These are phyloP conservation scores for Tachystola acroxantha DNA, from an alignment of 2,888 invertebrate species.

Conservation along the genomic window DNA sequence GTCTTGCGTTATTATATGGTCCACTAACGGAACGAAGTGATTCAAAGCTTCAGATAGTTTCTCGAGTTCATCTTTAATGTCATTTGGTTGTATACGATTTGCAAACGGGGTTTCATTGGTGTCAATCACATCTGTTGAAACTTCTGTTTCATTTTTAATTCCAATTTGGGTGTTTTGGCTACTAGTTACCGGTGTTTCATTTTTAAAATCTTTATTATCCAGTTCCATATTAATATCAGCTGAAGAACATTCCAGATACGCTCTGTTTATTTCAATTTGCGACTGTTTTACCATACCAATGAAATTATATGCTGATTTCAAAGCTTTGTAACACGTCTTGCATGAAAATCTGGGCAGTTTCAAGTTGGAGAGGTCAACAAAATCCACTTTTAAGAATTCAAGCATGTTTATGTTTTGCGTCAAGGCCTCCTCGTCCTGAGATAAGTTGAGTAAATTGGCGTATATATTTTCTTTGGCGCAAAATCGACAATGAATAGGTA, in stretches of 20 bases:
- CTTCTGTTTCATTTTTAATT: too few relatives aligned
- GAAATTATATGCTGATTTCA: neutral
- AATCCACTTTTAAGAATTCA: neutral
- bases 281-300: neutral
- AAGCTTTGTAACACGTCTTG: neutral
- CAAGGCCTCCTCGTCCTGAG: neutral
- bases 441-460: neutral
- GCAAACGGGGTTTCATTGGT: too few relatives aligned
- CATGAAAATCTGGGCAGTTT: neutral
- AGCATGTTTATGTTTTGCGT: neutral
- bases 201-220: too few relatives aligned
- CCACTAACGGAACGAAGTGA: too few relatives aligned
- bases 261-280: neutral
- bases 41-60: too few relatives aligned
- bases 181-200: too few relatives aligned
- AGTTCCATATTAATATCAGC: neutral
- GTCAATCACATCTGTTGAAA: too few relatives aligned
- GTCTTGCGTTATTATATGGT: too few relatives aligned
- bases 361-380: neutral
- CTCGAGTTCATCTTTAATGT: too few relatives aligned
- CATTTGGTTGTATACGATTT: too few relatives aligned
- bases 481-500: neutral
- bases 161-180: too few relatives aligned
- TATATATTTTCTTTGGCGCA: neutral
- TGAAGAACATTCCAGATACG: neutral